Evolutionary conservation across 2,797 vertebrate species (phyloP).

Genomic region (Bryconaethiops microstoma): DNA sequence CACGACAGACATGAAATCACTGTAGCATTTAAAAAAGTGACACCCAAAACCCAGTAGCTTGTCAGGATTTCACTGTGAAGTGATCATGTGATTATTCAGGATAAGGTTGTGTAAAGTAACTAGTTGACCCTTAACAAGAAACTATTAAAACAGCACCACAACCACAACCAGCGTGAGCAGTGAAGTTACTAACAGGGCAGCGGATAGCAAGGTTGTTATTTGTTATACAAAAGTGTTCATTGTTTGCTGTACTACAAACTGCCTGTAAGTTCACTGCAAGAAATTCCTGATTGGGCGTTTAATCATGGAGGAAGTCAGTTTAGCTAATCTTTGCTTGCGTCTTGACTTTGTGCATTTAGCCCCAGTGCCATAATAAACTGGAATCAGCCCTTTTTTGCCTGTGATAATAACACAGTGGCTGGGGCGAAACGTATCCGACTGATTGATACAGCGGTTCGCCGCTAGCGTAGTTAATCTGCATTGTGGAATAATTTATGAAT

Average conservation of each 20-base stretch:
- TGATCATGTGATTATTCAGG: no score
- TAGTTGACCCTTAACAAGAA: no score
- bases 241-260: conserved; percentile 7
- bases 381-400: conserved; percentile 34
- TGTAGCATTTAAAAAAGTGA: no score
- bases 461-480: conserved; percentile 57
- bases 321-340: conserved; percentile 36
- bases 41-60: no score
- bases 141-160: no score
- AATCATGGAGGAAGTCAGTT: conserved; percentile 46
- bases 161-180: no score
- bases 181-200: no score
- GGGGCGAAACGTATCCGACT: conserved; percentile 43
- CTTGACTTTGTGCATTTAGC: conserved; percentile 40
- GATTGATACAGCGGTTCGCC: conserved; percentile 55
- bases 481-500: conserved; percentile 58
- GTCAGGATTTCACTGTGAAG: no score
- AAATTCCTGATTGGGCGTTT: conserved; percentile 4
- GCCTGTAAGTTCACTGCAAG: not conserved
- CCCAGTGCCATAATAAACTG: conserved; percentile 38
- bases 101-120: no score
- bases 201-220: not conserved
- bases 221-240: conserved; percentile 9
- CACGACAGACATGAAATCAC: no score
- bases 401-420: conserved; percentile 45